Evolutionary conservation across 1,140 invertebrate species (phyloP), one percentile per base, ranked within the genome.

Genomic region (Leptopilina clavipes): DNA sequence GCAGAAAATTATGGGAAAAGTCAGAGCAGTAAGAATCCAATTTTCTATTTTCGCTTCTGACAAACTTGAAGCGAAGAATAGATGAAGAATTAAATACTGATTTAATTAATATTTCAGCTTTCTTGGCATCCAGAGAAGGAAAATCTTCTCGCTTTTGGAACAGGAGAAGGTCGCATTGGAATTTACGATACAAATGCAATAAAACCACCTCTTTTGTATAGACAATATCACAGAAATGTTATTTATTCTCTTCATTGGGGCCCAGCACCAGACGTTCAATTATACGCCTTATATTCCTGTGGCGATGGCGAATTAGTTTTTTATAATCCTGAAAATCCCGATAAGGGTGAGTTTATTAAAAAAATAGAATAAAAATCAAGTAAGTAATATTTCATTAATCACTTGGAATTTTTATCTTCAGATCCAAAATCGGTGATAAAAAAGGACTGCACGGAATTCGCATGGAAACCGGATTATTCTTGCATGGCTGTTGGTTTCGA

Each of bases 91-190:
- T n/a, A n/a, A n/a, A n/a, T n/a, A n/a, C n/a, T n/a, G n/a, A n/a
- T 72, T 8, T 54, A 31, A 3, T 31, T 31, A 31, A 31, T 31
- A 40, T 78, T 83, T 65, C 71, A 93, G 93, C 78, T 94, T 19
- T 91, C 92, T 10, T 97, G 95, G 95, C 95, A 97, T 91, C 95
- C 95, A 3, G 91, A 89, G 10, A 92, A 92, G 79, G 96, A 97
- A 89, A 93, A 93, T 79, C 75, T 93, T 8, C 83, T 97, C 18
- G 95, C 95, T 3, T 97, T 93, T 89, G 94, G 93, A 14, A 96
- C 95, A 65, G 92, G 92, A 18, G 95, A 96, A 88, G 95, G 95
- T 10, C 82, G 93, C 87, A 88, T 94, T 52, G 93, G 93, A 31
- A 71, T 92, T 1, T 86, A 93, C 74, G 91, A 93, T 78, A 87